phyloP scores from a whole-genome alignment of 2,888 invertebrate genomes.

The Drosophila rubida region DNA sequence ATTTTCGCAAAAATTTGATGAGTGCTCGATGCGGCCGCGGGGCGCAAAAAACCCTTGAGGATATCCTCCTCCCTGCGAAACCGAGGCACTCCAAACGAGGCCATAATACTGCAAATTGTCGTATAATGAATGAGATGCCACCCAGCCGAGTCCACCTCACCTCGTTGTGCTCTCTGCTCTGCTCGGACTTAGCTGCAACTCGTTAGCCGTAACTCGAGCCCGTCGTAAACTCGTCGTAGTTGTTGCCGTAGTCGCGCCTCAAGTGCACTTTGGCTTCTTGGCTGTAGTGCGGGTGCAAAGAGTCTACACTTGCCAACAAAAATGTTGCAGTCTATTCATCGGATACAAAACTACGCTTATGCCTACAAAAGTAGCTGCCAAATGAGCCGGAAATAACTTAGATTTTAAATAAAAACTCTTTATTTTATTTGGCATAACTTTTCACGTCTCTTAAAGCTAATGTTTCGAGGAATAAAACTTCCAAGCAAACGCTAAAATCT shows the following conservation, averaged over 20 bases:
- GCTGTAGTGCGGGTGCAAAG: constrained; percentile 4
- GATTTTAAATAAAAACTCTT: too few species aligned
- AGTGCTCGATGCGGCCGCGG: constrained; percentile 51
- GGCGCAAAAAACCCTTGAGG: constrained; percentile 23
- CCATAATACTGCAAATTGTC: constrained; percentile 76
- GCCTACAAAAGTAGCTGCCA: too few species aligned
- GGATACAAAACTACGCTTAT: too few species aligned
- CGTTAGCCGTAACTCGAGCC: constrained; percentile 57
- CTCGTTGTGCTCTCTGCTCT: background rate
- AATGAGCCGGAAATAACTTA: too few species aligned
- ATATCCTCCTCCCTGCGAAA: constrained; percentile 2
- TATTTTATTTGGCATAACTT: too few species aligned
- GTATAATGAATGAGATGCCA: constrained; percentile 75
- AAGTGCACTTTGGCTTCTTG: constrained; percentile 51
- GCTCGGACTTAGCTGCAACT: constrained; percentile 51
- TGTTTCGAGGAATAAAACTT: too few species aligned
- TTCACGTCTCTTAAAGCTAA: too few species aligned
- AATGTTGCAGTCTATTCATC: too few species aligned
- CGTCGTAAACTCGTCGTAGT: constrained; percentile 42
- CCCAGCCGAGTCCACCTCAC: background rate
- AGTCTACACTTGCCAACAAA: constrained; percentile 8
- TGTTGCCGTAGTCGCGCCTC: constrained; percentile 46
- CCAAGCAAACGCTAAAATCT: too few species aligned
- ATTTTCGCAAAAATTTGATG: constrained; percentile 69
- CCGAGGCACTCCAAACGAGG: constrained; percentile 66